Conservation (phyloP, 1,140 invertebrate species). For the Drosophila bipectinata region DNA sequence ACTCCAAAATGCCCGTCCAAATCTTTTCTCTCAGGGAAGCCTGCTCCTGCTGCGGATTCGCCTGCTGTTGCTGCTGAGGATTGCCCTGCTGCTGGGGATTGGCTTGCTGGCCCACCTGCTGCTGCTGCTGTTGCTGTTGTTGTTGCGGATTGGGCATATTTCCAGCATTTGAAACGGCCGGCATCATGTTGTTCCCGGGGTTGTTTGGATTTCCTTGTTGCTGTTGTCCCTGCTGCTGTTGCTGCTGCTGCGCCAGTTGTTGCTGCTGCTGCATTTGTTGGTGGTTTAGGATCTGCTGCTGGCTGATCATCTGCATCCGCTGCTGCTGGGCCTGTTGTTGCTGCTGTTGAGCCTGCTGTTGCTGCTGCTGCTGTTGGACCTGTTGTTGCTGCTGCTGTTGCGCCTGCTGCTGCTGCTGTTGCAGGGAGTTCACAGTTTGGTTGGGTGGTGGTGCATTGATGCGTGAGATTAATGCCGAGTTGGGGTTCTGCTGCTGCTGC, state of each 20-base stretch:
- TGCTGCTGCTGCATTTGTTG: constrained; percentile 82
- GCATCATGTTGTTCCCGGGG: constrained; percentile 67
- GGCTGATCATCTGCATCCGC: constrained; percentile 67
- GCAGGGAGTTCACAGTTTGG: constrained; percentile 78
- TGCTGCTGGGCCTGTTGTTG: constrained; percentile 84
- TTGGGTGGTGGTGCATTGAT: constrained; percentile 87
- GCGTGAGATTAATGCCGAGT: constrained; percentile 88
- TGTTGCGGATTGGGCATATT: constrained; percentile 51
- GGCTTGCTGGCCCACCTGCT: constrained; percentile 47
- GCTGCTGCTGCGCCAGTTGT: constrained; percentile 83
- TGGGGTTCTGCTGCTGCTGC: constrained; percentile 71
- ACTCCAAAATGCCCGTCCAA: constrained; percentile 95
- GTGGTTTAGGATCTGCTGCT: constrained; percentile 82
- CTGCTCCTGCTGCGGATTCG: constrained; percentile 61
- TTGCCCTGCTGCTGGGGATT: constrained; percentile 72
- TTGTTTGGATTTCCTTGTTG: constrained; percentile 80
- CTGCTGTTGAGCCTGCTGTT: constrained; percentile 58
- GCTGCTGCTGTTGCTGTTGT: constrained; percentile 35
- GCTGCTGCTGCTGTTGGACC: constrained; percentile 57
- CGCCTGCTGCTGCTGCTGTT: constrained; percentile 75
- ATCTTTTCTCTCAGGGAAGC: constrained; percentile 85
- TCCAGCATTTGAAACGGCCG: constrained; percentile 39
- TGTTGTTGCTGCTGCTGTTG: constrained; percentile 69
- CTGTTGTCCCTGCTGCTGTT: constrained; percentile 84
- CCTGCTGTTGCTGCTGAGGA: constrained; percentile 57